Conservation (phyloP, 2,797 vertebrate genomes). For the Amniataba percoides region DNA sequence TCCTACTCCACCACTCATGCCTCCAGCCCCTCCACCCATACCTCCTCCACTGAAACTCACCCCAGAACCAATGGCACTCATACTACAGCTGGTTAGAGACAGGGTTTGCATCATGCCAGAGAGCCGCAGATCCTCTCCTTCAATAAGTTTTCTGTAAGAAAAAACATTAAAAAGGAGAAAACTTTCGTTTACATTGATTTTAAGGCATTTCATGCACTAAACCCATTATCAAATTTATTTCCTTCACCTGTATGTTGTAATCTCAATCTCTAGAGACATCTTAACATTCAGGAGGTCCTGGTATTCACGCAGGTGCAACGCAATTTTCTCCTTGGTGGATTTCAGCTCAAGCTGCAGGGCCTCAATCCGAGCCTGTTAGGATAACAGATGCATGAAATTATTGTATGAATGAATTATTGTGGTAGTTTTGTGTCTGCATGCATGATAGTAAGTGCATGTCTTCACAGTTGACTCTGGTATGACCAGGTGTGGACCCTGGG, state of each 20-base stretch:
- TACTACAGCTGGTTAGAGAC: constrained; percentile 72
- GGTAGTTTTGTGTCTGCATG: constrained; percentile 24
- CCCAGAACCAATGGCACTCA: constrained; percentile 65
- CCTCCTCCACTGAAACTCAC: constrained; percentile 63
- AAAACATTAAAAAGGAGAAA: constrained; percentile 11
- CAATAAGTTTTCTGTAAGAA: constrained; percentile 83
- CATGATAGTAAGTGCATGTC: constrained; percentile 6
- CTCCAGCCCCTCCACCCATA: constrained; percentile 33
- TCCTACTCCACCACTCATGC: constrained; percentile 33
- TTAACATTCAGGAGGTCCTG: constrained; percentile 87
- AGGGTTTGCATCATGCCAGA: constrained; percentile 78
- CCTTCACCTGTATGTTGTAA: constrained; percentile 86
- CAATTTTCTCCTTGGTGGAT: constrained; percentile 84
- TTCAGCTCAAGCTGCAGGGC: constrained; percentile 83
- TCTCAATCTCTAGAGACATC: constrained; percentile 88
- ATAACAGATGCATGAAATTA: constrained; percentile 24
- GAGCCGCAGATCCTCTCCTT: constrained; percentile 85
- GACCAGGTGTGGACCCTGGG: constrained; percentile 32
- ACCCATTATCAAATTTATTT: neutral
- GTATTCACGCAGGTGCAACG: constrained; percentile 85
- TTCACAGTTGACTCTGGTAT: constrained; percentile 22
- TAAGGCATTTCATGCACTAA: neutral
- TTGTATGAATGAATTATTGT: neutral
- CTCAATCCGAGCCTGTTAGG: constrained; percentile 81
- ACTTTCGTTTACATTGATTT: neutral